Conservation (phyloP, 2,113 vertebrate genomes). For the Chaenocephalus aceratus region DNA sequence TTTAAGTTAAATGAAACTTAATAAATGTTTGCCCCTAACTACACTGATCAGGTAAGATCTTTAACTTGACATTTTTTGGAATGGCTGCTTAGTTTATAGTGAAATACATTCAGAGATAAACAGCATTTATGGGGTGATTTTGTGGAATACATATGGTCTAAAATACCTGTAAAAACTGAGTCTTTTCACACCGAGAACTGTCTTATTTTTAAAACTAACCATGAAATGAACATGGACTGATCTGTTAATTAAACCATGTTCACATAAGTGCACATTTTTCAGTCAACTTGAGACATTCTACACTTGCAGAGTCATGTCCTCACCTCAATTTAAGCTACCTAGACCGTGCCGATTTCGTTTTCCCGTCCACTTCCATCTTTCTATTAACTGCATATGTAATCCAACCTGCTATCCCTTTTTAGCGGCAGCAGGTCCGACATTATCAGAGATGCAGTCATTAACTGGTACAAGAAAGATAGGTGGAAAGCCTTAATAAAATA, state of each 20-base stretch:
- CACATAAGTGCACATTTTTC: not conserved
- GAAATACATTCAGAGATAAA: not conserved
- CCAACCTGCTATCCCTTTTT: not conserved
- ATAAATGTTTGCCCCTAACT: not conserved
- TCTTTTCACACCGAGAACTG: not conserved
- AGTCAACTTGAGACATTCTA: not conserved
- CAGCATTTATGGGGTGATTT: not conserved
- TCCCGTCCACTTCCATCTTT: not conserved
- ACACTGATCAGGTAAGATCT: not conserved
- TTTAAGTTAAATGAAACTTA: not conserved
- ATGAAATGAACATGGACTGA: not conserved
- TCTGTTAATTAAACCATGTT: not conserved
- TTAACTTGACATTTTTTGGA: not conserved
- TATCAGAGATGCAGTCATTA: conserved; percentile 2
- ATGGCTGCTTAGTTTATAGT: not conserved
- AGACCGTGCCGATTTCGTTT: not conserved
- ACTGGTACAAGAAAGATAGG: conserved; percentile 23
- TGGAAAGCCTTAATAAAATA: conserved; percentile 2
- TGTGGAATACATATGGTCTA: too few species aligned
- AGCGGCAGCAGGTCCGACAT: not conserved
- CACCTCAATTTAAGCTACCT: not conserved
- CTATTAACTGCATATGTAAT: not conserved
- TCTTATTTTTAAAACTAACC: not conserved
- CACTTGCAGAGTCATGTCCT: not conserved
- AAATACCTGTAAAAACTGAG: too few species aligned